A percentile compares a stretch with the other conserved stretches of the same genome.
These are phyloP conservation scores for Acromyrmex charruanus DNA, from an alignment of 1,140 invertebrate species.

Conservation along the genomic window DNA sequence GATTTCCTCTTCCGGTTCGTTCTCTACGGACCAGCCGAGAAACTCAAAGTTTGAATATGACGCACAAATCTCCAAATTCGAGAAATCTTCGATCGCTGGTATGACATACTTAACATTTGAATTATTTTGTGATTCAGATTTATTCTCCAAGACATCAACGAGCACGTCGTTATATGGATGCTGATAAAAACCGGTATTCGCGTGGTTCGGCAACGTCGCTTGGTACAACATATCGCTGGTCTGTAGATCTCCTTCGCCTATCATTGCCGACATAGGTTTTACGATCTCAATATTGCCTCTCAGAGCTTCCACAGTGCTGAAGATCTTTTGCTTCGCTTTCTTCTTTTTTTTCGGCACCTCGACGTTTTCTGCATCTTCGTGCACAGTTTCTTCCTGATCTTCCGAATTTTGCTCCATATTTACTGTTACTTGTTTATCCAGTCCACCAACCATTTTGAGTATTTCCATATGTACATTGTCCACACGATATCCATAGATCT, in stretches of 20 bases:
- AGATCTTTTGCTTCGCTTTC: slow-evolving; percentile 77
- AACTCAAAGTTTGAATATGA: slow-evolving; percentile 78
- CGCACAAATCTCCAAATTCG: slow-evolving; percentile 65
- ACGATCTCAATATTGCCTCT: slow-evolving; percentile 82
- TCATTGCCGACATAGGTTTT: slow-evolving; percentile 75
- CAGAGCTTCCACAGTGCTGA: slow-evolving; percentile 83
- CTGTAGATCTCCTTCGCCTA: slow-evolving; percentile 79
- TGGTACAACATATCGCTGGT: slow-evolving; percentile 82
- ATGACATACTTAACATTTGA: neutral
- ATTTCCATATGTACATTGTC: slow-evolving; percentile 93
- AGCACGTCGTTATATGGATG: slow-evolving; percentile 75
- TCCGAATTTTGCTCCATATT: slow-evolving; percentile 80
- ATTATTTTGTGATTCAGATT: neutral
- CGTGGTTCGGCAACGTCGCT: slow-evolving; percentile 78
- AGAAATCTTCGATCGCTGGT: slow-evolving; percentile 61
- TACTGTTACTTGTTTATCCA: slow-evolving; percentile 87
- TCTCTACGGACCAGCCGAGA: slow-evolving; percentile 75
- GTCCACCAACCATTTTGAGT: slow-evolving; percentile 91
- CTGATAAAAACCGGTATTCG: slow-evolving; percentile 72
- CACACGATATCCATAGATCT: slow-evolving; percentile 94
- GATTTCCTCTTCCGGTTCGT: slow-evolving; percentile 63
- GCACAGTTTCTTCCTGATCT: slow-evolving; percentile 70
- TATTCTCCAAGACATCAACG: slow-evolving; percentile 64
- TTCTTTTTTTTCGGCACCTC: slow-evolving; percentile 79
- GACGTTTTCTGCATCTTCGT: slow-evolving; percentile 46